phyloP scores from a whole-genome alignment of 2,113 vertebrate genomes.

The Carassius auratus region DNA sequence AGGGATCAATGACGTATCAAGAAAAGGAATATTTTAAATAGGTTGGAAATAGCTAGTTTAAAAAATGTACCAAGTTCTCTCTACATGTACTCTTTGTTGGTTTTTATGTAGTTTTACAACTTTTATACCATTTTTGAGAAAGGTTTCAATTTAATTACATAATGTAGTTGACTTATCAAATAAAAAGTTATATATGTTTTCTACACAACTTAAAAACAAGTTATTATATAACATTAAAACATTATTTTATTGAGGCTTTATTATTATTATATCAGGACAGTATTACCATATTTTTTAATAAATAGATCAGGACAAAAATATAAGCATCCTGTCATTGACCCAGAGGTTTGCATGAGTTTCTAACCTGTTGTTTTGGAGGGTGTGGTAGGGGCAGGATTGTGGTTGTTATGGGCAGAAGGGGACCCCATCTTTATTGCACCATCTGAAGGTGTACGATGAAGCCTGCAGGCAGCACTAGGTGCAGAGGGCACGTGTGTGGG shows the following conservation, averaged over 20 bases:
- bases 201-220: no score
- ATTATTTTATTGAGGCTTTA: neutral
- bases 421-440: conserved; percentile 86
- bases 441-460: conserved; percentile 93
- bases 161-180: neutral
- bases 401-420: conserved; percentile 43
- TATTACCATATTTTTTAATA: neutral
- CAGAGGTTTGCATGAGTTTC: neutral
- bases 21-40: neutral
- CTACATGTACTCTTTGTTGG: neutral
- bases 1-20: neutral
- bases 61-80: neutral
- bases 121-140: neutral
- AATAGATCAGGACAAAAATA: neutral
- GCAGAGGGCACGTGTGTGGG: conserved; percentile 89
- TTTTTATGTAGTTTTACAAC: neutral
- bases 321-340: neutral
- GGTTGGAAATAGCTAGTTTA: neutral
- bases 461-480: conserved; percentile 73
- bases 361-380: conserved; percentile 67
- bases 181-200: neutral
- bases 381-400: conserved; percentile 51
- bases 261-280: neutral
- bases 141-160: neutral
- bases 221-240: no score